Base-by-base conservation (phyloP, 1,140 invertebrate genomes). In the Drosophila nigromelanica region DNA sequence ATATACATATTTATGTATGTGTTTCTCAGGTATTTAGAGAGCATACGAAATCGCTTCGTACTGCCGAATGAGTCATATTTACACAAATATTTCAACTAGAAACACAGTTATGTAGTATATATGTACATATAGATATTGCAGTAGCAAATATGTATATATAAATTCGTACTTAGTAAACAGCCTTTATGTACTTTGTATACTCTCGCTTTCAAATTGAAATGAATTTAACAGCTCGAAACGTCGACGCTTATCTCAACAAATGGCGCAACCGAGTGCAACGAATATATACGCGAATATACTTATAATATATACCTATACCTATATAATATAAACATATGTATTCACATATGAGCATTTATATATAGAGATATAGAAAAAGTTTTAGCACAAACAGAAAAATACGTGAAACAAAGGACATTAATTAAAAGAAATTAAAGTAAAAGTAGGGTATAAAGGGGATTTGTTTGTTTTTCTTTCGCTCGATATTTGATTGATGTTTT, bases 401-500 rank as follows among this genome's bases (percentile, higher is more conserved):
- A 51, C 47, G 27, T 21, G 42, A 61, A 69, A 68, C 70, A 68
- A 59, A 45, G 56, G 48, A 50, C 71, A 73, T 73, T 73, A 61
- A 73, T 73, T 73, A 73, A 69, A 70, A 50, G 71, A 42, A 64
- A 56, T 63, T 33, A 50, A 52, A 50, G 54, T 3, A 30, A 33
- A 21, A 33, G 39, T 10, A 11, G 11, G 51, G 14, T 14, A 37
- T 5, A 4, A 11, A 6, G 6, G 14, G 15, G 11, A 33, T 18
- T 60, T 61, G 64, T 47, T 73, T 73, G 43, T 73, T 59, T 67
- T 67, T 42, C 70, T 54, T 48, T 45, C 40, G 56, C 18, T 61
- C 64, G 43, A 73, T 73, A 69, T 73, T 73, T 73, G 71, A 73
- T 73, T 73, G 71, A 73, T 73, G 71, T 73, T 73, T 64, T 61